Conservation (phyloP, 2,113 vertebrate species). For the Pseudopodoces humilis region DNA sequence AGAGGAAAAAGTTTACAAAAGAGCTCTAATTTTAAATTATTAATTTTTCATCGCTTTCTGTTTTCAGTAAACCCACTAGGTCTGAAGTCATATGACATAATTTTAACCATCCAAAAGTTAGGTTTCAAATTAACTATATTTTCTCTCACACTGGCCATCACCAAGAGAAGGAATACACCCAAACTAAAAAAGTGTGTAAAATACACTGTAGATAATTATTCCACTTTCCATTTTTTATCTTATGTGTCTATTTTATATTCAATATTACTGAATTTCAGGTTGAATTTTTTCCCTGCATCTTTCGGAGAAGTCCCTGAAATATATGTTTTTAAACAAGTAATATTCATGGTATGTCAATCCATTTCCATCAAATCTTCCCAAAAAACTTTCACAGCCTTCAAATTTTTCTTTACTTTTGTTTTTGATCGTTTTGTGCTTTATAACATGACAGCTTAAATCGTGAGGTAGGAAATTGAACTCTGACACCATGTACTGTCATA, state of each 20-base stretch:
- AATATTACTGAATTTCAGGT: neutral
- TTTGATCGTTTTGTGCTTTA: neutral
- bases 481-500: neutral
- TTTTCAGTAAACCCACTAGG: neutral
- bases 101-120: neutral
- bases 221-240: neutral
- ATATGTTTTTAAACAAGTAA: neutral
- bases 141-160: neutral
- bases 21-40: neutral
- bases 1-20: neutral
- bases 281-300: neutral
- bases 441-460: neutral
- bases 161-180: neutral
- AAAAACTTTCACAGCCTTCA: neutral
- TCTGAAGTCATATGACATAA: neutral
- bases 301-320: neutral
- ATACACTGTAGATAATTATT: neutral
- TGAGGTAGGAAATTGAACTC: neutral
- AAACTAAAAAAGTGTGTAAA: neutral
- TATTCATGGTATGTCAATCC: neutral
- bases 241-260: neutral
- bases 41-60: neutral
- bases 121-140: neutral
- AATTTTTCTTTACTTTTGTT: neutral
- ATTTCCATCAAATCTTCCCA: neutral